These are phyloP conservation scores for Trichosurus vulpecula DNA, from an alignment of 2,797 vertebrate genomes.

Conservation along the genomic window DNA sequence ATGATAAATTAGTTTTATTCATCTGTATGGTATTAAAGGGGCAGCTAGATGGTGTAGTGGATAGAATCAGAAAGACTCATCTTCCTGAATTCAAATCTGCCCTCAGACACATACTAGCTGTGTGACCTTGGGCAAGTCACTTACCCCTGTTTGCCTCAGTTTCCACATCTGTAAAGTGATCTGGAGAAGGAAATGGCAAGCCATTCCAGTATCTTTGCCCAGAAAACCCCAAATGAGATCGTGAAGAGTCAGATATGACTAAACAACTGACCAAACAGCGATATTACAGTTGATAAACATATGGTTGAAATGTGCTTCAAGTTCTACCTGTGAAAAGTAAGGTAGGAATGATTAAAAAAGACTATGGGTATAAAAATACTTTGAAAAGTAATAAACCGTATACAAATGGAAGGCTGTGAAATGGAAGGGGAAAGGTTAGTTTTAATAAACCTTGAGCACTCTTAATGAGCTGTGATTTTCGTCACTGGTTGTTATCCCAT, in stretches of 20 bases:
- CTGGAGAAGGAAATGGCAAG: neutral
- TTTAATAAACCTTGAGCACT: neutral
- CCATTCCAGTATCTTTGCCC: neutral
- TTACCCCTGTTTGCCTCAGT: neutral
- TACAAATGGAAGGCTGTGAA: neutral
- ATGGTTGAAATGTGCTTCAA: neutral
- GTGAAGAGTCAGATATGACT: neutral
- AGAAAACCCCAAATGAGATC: neutral
- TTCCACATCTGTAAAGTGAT: neutral
- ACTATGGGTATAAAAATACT: neutral
- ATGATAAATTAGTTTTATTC: neutral
- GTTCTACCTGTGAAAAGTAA: neutral
- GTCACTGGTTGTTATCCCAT: neutral
- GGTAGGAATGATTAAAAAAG: neutral
- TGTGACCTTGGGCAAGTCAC: neutral
- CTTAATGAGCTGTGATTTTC: neutral
- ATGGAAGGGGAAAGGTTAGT: neutral
- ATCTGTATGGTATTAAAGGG: neutral
- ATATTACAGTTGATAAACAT: neutral
- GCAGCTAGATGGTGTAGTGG: neutral
- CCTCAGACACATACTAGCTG: neutral
- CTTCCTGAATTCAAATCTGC: neutral
- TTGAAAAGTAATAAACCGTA: constrained; percentile 4
- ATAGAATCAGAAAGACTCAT: neutral
- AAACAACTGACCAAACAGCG: neutral